Base-by-base conservation (phyloP, 2,888 invertebrate species). In the Hofmannophila pseudospretella region DNA sequence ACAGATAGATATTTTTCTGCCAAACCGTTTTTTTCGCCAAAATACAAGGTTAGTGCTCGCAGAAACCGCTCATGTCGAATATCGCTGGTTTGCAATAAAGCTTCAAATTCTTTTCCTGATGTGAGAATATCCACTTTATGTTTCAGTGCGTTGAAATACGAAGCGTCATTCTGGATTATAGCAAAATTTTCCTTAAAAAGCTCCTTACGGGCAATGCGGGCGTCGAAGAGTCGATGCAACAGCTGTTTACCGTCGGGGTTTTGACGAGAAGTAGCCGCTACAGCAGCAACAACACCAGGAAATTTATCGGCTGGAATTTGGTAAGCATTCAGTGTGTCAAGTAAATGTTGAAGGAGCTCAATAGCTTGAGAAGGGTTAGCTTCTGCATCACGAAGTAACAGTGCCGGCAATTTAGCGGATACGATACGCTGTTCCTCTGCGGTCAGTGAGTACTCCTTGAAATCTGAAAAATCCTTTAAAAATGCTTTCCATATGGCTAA, bases 141-240 rank as follows among this genome's bases (percentile, higher is more conserved):
- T 12, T 64, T 67, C 7, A 81, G 42, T 0, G 59, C 73, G 40
- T 81, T 81, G 1, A 71, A 1, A 26, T 69, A 72, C 0, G 77
- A 69, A 1, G 50, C 64, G 26, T 69, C 58, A n/a, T 59, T 60
- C 27, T 60, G 57, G 0, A 52, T 49, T 0, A 72, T 39, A 3
- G 45, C 39, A 32, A 75, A 67, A 9, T 67, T 66, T 29, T 61
- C 57, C 2, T 37, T 40, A 13, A 71, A 52, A 2, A 81, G 45
- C 33, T 60, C 50, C 27, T 61, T 65, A 5, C 80, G 68, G 3
- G 62, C 73, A 5, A 71, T 43, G 22, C 54, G 58, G 1, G 49
- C 42, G 0, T 62, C 16, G 33, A 54, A 79, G 1, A 80, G 34
- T 3, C 57, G 52, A 2, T 34, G 13, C 1, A 79, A 39, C 11